Percentiles rank a stretch among this genome's conserved stretches.
Evolutionary conservation across 1,140 invertebrate species (phyloP).

Genomic region (Caenorhabditis tropicalis): DNA sequence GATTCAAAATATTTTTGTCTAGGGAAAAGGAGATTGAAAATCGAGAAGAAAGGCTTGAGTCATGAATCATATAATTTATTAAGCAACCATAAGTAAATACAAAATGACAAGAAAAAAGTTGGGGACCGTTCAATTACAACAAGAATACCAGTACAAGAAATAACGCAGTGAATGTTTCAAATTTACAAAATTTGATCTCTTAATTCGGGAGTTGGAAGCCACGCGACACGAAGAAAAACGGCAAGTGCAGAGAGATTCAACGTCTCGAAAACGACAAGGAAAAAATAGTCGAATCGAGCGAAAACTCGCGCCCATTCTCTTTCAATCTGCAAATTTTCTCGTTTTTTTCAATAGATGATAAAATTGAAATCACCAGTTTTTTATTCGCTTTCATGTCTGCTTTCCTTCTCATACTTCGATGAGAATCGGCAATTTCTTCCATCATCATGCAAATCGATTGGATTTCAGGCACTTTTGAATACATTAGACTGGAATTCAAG

Average conservation of each 20-base stretch:
- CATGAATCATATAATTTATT: no score
- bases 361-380: slow-evolving; percentile 6
- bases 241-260: slow-evolving; percentile 64
- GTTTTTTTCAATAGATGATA: no score
- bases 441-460: slow-evolving; percentile 48
- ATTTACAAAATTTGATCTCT: slow-evolving; percentile 44
- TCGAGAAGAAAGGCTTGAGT: no score
- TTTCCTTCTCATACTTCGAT: slow-evolving; percentile 58
- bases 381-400: slow-evolving; percentile 54
- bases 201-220: slow-evolving; percentile 61
- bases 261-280: slow-evolving; percentile 62
- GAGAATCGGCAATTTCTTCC: slow-evolving; percentile 62
- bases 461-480: slow-evolving; percentile 41
- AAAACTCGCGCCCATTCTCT: slow-evolving; percentile 68
- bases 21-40: no score
- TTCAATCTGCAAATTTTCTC: slow-evolving; percentile 62
- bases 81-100: no score
- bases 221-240: slow-evolving; percentile 63
- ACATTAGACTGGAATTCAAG: not conserved
- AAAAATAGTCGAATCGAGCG: slow-evolving; percentile 65
- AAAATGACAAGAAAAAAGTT: no score
- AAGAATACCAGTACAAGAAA: not conserved
- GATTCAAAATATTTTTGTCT: no score
- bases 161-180: not conserved
- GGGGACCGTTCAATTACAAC: not conserved